Conservation (phyloP, 2,888 invertebrate species). For the Lomographa bimaculata region DNA sequence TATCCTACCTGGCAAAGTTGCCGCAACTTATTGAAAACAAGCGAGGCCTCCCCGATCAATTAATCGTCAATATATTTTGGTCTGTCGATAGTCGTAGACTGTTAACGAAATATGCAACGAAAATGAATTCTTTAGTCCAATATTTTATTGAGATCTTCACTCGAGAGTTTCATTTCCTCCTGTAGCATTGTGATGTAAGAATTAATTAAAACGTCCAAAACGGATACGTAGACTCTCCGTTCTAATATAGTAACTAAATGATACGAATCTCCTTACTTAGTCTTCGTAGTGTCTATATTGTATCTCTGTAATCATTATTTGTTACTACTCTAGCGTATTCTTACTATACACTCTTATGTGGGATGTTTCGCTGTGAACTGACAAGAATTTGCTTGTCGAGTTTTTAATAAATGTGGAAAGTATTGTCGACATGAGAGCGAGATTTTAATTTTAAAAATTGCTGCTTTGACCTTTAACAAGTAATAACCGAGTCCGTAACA, state of each 20-base stretch:
- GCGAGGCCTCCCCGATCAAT: no score
- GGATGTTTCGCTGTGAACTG: constrained; percentile 32
- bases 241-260: constrained; percentile 25
- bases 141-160: not conserved
- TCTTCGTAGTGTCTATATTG: constrained; percentile 63
- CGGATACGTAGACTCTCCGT: constrained; percentile 32
- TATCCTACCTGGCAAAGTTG: no score
- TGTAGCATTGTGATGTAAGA: constrained; percentile 20
- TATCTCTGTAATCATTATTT: constrained; percentile 48
- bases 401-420: no score
- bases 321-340: constrained; percentile 51
- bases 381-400: no score
- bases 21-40: no score
- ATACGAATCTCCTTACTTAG: constrained; percentile 49
- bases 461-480: no score
- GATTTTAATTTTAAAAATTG: no score
- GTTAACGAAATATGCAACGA: constrained; percentile 2
- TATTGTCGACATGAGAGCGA: no score
- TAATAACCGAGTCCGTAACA: no score
- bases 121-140: not conserved
- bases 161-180: constrained; percentile 10
- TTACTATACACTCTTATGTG: constrained; percentile 37
- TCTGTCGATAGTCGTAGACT: not conserved
- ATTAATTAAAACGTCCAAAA: constrained; percentile 35
- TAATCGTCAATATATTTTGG: no score